Evolutionary conservation across 1,140 invertebrate species (phyloP).

Genomic region (Homarus americanus): DNA sequence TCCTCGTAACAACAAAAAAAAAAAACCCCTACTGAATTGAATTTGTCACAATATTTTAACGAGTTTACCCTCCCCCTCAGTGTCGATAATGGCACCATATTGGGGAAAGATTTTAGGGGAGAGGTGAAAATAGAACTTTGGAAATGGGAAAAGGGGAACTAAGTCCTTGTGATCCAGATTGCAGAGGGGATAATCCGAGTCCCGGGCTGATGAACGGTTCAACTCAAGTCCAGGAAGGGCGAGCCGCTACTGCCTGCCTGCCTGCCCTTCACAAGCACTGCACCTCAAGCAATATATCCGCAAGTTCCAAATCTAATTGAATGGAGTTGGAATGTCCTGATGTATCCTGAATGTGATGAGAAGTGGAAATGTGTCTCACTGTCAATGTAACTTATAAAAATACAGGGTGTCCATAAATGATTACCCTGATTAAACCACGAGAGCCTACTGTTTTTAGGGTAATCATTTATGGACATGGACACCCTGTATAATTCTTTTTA

Average conservation of each 20-base stretch:
- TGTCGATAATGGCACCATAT: not conserved
- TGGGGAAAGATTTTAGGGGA: not conserved
- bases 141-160: not conserved
- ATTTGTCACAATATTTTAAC: not conserved
- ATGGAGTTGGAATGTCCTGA: too few species aligned
- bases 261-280: not conserved
- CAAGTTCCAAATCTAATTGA: too few species aligned
- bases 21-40: not conserved
- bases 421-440: too few species aligned
- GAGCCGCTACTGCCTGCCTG: not conserved
- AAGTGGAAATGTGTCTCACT: too few species aligned
- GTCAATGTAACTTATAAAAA: too few species aligned
- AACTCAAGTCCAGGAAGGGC: not conserved
- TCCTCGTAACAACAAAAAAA: not conserved
- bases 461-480: too few species aligned
- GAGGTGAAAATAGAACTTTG: not conserved
- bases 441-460: too few species aligned
- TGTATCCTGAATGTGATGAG: too few species aligned
- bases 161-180: not conserved
- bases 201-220: not conserved
- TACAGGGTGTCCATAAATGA: too few species aligned
- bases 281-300: not conserved
- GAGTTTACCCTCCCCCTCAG: not conserved
- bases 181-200: not conserved
- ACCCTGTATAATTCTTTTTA: too few species aligned